Base-by-base conservation (phyloP, 35 echinoderm and acorn worm genomes). In the Ophiothrix spiculata region DNA sequence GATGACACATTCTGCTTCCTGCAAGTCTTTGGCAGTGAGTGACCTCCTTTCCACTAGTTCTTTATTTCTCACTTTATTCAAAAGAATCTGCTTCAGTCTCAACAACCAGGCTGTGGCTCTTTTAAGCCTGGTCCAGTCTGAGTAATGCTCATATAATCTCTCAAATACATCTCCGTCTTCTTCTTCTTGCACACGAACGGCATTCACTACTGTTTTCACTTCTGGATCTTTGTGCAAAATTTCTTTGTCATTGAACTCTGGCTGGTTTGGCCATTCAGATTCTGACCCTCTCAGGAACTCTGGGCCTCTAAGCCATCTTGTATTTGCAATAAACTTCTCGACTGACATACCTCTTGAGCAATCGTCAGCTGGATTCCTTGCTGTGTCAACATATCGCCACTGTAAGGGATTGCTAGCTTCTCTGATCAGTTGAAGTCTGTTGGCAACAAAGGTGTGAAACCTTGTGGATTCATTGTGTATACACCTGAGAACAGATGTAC, bases 341-440 rank as follows among this genome's bases (percentile, higher is more conserved):
- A n/a, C 87, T 40, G 32, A 21, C 45, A 94, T 19, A 1, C 92
- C 87, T 38, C 88, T 35, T 42, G 87, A 91, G 0, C 79, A 84
- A 37, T 90, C 88, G 78, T 94, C 93, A 37, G 88, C 93, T 32
- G 88, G 88, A 40, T 90, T 87, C 0, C 10, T 37, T 12, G 76
- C 23, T 6, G 88, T 80, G 16, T 83, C 88, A 4, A 94, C 84
- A 73, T 95, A 82, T 29, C 87, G 36, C 91, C 91, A 93, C 37
- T 93, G 87, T 12, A 34, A 46, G 1, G 54, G 35, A 3, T 64
- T 56, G 15, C 29, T 23, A 0, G 46, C 74, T 6, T 84, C 19
- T 25, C 56, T 63, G 14, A 93, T 93, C 25, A 33, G 80, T 14
- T 74, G 35, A 28, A 89, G 74, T 28, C 80, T 38, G 35, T 89